Percentiles rank a stretch among this genome's conserved stretches.
Conservation (phyloP, 2,888 invertebrate genomes). For the Eulithis prunata region DNA sequence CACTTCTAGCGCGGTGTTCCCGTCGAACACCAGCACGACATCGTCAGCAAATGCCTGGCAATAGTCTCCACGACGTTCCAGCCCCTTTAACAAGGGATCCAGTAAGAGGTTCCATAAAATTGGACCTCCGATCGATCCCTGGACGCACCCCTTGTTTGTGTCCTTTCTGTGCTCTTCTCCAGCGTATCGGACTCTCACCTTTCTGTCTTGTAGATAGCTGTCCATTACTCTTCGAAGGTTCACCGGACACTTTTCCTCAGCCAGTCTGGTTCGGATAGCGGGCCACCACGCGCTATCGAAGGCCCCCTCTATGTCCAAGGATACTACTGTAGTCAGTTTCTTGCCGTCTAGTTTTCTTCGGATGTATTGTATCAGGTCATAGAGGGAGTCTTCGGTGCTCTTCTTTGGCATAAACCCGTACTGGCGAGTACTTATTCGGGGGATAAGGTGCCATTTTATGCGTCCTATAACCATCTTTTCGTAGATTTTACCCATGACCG, state of each 20-base stretch:
- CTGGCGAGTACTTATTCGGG: slow-evolving; percentile 1
- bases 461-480: slow-evolving; percentile 11
- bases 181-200: neutral
- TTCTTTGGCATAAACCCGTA: slow-evolving; percentile 12
- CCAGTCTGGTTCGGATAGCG: neutral
- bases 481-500: slow-evolving; percentile 36
- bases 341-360: neutral
- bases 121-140: slow-evolving; percentile 1
- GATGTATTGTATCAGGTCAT: slow-evolving; percentile 2
- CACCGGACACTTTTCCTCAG: neutral
- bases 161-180: neutral
- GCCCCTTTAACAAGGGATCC: neutral
- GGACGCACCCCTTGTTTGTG: neutral
- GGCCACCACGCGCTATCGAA: neutral
- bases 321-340: neutral
- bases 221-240: neutral
- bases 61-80: neutral
- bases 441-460: slow-evolving; percentile 13
- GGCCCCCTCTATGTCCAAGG: neutral
- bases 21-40: neutral
- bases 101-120: slow-evolving; percentile 1
- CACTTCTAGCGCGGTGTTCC: neutral
- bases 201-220: neutral
- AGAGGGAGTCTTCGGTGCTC: slow-evolving; percentile 25
- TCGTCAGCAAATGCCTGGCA: too few species aligned